Evolutionary conservation across 1,140 invertebrate species (phyloP), one percentile per base, ranked within the genome.

Genomic region (Mycetomoellerius zeteki): DNA sequence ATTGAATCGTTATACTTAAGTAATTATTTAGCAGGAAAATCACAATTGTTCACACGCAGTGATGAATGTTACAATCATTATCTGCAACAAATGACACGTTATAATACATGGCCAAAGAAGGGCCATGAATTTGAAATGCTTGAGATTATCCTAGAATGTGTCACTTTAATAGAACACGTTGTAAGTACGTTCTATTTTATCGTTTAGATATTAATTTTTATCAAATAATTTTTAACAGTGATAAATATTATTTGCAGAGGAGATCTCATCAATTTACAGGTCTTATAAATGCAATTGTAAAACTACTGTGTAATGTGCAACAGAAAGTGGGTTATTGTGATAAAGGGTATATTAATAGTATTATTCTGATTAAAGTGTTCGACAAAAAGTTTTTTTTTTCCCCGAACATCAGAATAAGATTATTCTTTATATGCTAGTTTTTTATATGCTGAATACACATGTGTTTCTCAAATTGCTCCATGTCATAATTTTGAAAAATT

Each of bases 191-290:
- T 80, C 84, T 47, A 58, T 78, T 73, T 24, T 47, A 86, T 52
- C 77, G 1, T 60, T 76, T 19, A 24, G 4, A 33, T 72, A 24
- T 50, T 12, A 27, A 43, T 19, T 65, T 43, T 14, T 33, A 24
- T 43, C 0, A 75, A 56, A 54, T 37, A 64, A 56, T 73, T 37
- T 75, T 37, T 75, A 21, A 56, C 2, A 76, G 80, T 30, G 67
- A 16, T 72, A 33, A 56, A 16, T 82, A 54, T 86, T 54, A 12
- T 65, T 93, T 93, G 50, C 72, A 95, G 94, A 95, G 95, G 90
- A 93, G 94, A 88, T 90, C 94, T 10, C 93, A 95, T 91, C 95
- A 95, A 72, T 95, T 95, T 84, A 93, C 92, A 76, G 94, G 94
- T n/a, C 89, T 95, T 56, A 88, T 95, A 60, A 94, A 90, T 80